phyloP scores from a whole-genome alignment of 2,113 vertebrate genomes.

The Chunga burmeisteri region DNA sequence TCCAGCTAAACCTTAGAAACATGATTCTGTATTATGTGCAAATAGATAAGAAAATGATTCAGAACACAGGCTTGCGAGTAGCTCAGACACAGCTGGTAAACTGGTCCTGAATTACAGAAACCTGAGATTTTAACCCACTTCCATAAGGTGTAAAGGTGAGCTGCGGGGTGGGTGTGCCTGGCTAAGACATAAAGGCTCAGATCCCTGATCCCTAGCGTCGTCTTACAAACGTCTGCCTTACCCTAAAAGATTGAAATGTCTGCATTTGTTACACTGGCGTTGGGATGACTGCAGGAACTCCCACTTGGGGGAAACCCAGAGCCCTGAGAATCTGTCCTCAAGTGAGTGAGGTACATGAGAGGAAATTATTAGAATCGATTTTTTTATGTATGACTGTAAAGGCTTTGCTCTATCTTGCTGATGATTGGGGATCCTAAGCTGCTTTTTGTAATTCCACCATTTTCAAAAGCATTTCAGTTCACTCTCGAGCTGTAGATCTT shows the following conservation, averaged over 20 bases:
- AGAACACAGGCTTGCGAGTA: background rate
- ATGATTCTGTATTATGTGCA: slow-evolving; percentile 43
- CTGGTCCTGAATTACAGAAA: background rate
- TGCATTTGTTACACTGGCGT: background rate
- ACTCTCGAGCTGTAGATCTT: slow-evolving; percentile 55
- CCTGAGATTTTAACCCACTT: background rate
- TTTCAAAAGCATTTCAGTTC: slow-evolving; percentile 49
- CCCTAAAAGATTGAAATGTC: background rate
- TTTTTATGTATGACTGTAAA: background rate
- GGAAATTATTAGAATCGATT: background rate
- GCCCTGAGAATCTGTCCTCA: background rate
- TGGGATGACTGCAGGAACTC: background rate
- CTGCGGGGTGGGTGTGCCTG: background rate
- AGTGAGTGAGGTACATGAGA: background rate
- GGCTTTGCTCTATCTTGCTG: background rate
- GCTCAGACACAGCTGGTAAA: slow-evolving; percentile 36
- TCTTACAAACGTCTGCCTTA: background rate
- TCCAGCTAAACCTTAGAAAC: slow-evolving; percentile 46
- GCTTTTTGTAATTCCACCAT: slow-evolving; percentile 51
- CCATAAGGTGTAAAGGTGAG: background rate
- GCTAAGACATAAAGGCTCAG: background rate
- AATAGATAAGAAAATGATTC: slow-evolving; percentile 55
- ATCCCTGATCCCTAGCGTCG: rapidly evolving
- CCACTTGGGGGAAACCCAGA: background rate
- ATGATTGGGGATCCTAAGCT: slow-evolving; percentile 17